These are phyloP conservation scores for Sebastes trivittatus DNA, from an alignment of 2,797 vertebrate species.

Conservation along the genomic window DNA sequence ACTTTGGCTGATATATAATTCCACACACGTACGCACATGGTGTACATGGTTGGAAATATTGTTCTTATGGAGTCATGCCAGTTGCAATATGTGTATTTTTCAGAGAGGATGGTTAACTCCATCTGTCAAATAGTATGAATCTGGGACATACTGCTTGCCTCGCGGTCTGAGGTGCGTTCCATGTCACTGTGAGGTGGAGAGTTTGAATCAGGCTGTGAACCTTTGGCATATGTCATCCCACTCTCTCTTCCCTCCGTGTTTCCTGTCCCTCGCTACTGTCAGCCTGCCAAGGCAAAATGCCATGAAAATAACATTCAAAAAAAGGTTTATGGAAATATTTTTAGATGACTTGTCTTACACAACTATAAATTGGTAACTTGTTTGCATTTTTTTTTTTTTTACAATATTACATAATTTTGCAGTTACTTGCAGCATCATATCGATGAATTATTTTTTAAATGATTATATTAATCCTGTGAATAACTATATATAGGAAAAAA, in stretches of 20 bases:
- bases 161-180: constrained; percentile 19
- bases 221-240: constrained; percentile 18
- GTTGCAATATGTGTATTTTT: constrained; percentile 49
- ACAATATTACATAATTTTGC: background rate
- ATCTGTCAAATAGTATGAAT: constrained; percentile 60
- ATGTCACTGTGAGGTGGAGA: constrained; percentile 35
- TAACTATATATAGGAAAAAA: background rate
- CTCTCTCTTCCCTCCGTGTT: background rate
- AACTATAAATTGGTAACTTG: background rate
- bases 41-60: constrained; percentile 25
- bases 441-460: background rate
- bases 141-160: constrained; percentile 30
- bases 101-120: constrained; percentile 46
- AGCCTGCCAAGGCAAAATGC: background rate
- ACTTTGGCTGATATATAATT: constrained; percentile 34
- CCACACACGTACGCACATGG: constrained; percentile 4
- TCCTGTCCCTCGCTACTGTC: constrained; percentile 2
- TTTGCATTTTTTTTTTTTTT: background rate
- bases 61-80: constrained; percentile 38
- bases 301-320: background rate
- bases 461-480: background rate
- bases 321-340: background rate
- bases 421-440: background rate
- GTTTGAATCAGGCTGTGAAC: constrained; percentile 35
- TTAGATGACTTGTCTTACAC: background rate